Percentiles rank a stretch among this genome's conserved stretches.
Conservation (phyloP, 2,888 invertebrate species). For the Adelognathus sp. region DNA sequence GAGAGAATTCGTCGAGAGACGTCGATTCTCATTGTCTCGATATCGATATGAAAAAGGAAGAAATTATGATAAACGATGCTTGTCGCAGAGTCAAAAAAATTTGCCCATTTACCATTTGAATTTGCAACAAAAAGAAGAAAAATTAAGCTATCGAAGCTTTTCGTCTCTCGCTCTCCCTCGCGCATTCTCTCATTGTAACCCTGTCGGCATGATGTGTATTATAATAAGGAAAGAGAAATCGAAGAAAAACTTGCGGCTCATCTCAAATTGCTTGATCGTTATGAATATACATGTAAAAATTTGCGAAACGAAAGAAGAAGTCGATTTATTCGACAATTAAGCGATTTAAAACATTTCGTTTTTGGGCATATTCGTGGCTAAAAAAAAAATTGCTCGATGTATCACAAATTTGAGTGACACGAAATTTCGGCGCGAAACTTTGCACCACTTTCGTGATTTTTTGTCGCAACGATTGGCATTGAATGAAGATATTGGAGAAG, state of each 20-base stretch:
- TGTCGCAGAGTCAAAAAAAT: conserved; percentile 13
- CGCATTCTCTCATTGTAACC: conserved; percentile 18
- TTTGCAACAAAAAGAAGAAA: neutral
- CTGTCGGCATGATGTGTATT: conserved; percentile 39
- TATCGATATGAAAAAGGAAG: conserved; percentile 11
- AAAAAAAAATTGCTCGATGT: conserved; percentile 9
- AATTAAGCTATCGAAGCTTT: conserved; percentile 36
- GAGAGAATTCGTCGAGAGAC: conserved; percentile 22
- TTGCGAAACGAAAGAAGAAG: conserved; percentile 30
- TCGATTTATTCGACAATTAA: conserved; percentile 27
- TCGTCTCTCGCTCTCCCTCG: conserved; percentile 29
- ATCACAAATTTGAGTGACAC: neutral
- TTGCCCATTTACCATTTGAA: neutral
- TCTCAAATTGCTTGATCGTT: conserved; percentile 54
- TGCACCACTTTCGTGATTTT: conserved; percentile 14
- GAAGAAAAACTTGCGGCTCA: conserved; percentile 39
- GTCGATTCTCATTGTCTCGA: conserved; percentile 31
- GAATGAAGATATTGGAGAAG: conserved; percentile 23
- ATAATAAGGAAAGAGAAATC: conserved; percentile 18
- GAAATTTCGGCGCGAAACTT: conserved; percentile 4
- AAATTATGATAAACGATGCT: conserved; percentile 35
- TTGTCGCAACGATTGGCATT: neutral
- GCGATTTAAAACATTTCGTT: neutral
- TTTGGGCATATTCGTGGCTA: conserved; percentile 45
- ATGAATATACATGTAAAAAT: conserved; percentile 50